A percentile compares a stretch with the other conserved stretches of the same genome.
These are phyloP conservation scores for Cerceris rybyensis DNA, from an alignment of 2,888 invertebrate genomes.

Conservation along the genomic window DNA sequence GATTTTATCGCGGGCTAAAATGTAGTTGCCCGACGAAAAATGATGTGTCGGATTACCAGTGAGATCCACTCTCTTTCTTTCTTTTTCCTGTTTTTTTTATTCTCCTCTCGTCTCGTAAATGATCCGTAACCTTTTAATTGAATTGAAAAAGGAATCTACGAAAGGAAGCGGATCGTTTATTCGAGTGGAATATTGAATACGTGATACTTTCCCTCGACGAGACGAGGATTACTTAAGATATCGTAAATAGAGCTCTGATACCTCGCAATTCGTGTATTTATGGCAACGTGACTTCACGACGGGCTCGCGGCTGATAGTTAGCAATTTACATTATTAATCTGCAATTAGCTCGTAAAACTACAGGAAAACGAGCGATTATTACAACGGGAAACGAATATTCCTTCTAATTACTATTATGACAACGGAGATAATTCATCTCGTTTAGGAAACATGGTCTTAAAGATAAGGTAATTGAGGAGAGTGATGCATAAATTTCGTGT, in stretches of 20 bases:
- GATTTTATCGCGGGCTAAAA: conserved; percentile 29
- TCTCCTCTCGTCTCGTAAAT: not conserved
- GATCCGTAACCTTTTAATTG: conserved; percentile 4
- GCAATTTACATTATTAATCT: not conserved
- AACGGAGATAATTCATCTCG: too few relatives aligned
- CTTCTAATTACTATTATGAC: too few relatives aligned
- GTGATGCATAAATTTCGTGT: too few relatives aligned
- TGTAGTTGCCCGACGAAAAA: conserved; percentile 27
- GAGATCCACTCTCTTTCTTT: conserved; percentile 12
- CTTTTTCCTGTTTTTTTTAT: not conserved
- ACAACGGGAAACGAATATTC: too few relatives aligned
- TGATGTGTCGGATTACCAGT: conserved; percentile 27
- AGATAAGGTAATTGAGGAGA: too few relatives aligned
- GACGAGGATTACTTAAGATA: not conserved
- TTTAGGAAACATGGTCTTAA: too few relatives aligned
- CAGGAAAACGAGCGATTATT: too few relatives aligned
- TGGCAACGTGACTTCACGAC: not conserved
- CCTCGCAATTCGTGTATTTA: not conserved
- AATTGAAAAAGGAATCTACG: not conserved
- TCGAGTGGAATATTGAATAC: not conserved
- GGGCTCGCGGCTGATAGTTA: not conserved
- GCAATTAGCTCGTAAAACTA: too few relatives aligned
- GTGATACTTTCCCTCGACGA: not conserved
- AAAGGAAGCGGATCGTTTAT: not conserved
- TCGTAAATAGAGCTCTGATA: not conserved